Conservation (phyloP, 2,888 invertebrate genomes). For the Physocephala rufipes region DNA sequence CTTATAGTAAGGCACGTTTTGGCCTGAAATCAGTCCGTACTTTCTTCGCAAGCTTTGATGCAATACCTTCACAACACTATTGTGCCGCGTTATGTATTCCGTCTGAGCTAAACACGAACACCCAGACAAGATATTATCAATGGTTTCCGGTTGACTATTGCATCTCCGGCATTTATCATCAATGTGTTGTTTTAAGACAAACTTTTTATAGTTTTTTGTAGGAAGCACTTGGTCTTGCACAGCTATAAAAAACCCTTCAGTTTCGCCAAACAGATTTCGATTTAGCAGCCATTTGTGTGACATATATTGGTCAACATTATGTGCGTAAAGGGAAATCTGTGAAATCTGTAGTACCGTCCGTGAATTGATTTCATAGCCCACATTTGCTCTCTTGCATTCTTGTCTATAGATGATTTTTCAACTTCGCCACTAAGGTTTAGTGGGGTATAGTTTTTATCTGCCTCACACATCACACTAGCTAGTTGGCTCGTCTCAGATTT, state of each 20-base stretch:
- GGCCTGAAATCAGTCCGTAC: not conserved
- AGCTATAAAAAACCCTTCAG: slow-evolving; percentile 29
- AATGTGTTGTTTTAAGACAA: slow-evolving; percentile 20
- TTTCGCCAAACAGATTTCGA: not conserved
- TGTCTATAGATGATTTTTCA: slow-evolving; percentile 14
- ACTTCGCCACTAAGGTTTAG: slow-evolving; percentile 19
- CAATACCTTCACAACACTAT: not conserved
- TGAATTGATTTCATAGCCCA: slow-evolving; percentile 36
- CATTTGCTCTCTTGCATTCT: slow-evolving; percentile 10
- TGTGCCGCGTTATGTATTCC: not conserved
- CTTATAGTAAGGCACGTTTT: not conserved
- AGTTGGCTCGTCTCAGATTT: too few relatives aligned
- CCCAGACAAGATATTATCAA: slow-evolving; percentile 31
- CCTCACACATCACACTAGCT: too few relatives aligned
- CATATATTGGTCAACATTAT: slow-evolving; percentile 29
- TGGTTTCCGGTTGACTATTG: slow-evolving; percentile 16
- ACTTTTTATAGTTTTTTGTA: slow-evolving; percentile 19
- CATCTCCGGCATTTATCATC: slow-evolving; percentile 27
- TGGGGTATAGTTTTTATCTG: slow-evolving; percentile 32
- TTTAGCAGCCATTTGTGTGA: slow-evolving; percentile 33
- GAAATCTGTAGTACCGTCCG: slow-evolving; percentile 27
- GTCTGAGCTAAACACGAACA: slow-evolving; percentile 7
- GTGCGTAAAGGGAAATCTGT: not conserved
- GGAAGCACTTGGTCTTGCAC: slow-evolving; percentile 28
- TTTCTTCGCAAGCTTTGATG: slow-evolving; percentile 2